Conservation (phyloP, 2,113 vertebrate species). For the Ictalurus furcatus region DNA sequence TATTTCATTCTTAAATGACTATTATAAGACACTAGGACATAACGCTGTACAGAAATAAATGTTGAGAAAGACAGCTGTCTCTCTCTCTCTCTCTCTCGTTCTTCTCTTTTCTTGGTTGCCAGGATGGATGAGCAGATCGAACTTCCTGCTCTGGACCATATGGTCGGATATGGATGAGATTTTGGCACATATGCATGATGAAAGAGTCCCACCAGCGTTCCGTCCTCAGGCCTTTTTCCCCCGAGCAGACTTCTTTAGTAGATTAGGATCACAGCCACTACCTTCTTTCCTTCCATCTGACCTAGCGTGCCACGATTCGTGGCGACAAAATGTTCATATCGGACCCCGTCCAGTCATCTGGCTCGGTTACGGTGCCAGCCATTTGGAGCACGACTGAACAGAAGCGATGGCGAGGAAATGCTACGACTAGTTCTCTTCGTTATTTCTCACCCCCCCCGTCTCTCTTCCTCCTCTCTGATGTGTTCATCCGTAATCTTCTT, state of each 20-base stretch:
- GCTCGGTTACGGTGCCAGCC: background rate
- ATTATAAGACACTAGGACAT: background rate
- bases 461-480: background rate
- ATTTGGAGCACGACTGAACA: background rate
- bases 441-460: background rate
- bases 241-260: constrained; percentile 30
- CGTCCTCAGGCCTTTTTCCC: constrained; percentile 8
- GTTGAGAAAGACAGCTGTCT: background rate
- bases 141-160: constrained; percentile 46
- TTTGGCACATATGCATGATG: constrained; percentile 32
- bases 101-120: constrained; percentile 2
- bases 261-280: constrained; percentile 21
- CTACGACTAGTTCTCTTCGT: background rate
- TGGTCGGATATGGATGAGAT: constrained; percentile 42
- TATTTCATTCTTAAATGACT: background rate
- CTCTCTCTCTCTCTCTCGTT: background rate
- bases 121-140: constrained; percentile 15
- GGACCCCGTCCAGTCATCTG: constrained; percentile 13
- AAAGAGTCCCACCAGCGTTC: constrained; percentile 14
- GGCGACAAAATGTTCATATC: constrained; percentile 19
- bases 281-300: constrained; percentile 31
- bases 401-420: background rate
- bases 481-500: constrained; percentile 12
- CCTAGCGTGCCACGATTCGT: constrained; percentile 2
- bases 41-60: background rate